phyloP scores from a whole-genome alignment of 2,888 invertebrate genomes.

The Lacanobia oleracea region DNA sequence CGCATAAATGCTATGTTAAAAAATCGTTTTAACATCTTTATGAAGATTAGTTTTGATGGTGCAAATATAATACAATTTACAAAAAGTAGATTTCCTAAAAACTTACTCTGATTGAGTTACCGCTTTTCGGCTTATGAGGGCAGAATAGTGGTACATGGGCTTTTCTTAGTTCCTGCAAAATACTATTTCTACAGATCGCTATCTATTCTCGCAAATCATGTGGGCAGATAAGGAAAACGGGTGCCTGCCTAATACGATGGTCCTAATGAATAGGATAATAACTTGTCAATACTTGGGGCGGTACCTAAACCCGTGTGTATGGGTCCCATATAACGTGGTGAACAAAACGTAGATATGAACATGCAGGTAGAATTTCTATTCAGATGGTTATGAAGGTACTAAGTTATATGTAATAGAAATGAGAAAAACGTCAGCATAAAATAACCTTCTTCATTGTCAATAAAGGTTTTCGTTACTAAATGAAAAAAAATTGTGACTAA shows the following conservation, averaged over 20 bases:
- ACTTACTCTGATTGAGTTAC: too few species aligned
- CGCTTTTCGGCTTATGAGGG: too few species aligned
- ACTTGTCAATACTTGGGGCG: slow-evolving; percentile 37
- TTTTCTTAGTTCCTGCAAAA: too few species aligned
- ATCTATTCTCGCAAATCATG: slow-evolving; percentile 22
- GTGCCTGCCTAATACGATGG: slow-evolving; percentile 4
- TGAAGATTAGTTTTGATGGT: too few species aligned
- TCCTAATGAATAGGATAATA: slow-evolving; percentile 49
- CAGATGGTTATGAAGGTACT: background rate
- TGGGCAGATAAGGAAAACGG: slow-evolving; percentile 47
- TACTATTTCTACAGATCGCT: slow-evolving; percentile 6
- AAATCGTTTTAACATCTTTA: too few species aligned
- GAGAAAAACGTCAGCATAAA: background rate
- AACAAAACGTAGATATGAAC: background rate
- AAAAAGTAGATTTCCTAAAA: too few species aligned
- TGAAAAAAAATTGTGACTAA: background rate
- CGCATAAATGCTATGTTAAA: too few species aligned
- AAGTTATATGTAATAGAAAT: too few species aligned
- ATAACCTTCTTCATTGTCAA: background rate
- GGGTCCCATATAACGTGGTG: background rate
- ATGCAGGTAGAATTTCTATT: background rate
- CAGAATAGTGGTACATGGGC: too few species aligned
- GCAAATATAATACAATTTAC: too few species aligned
- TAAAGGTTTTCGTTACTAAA: background rate
- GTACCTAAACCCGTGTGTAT: slow-evolving; percentile 11